Evolutionary conservation across 2,797 vertebrate species (phyloP), one percentile per base, ranked within the genome.

Genomic region (Poeciliopsis presidionis): DNA sequence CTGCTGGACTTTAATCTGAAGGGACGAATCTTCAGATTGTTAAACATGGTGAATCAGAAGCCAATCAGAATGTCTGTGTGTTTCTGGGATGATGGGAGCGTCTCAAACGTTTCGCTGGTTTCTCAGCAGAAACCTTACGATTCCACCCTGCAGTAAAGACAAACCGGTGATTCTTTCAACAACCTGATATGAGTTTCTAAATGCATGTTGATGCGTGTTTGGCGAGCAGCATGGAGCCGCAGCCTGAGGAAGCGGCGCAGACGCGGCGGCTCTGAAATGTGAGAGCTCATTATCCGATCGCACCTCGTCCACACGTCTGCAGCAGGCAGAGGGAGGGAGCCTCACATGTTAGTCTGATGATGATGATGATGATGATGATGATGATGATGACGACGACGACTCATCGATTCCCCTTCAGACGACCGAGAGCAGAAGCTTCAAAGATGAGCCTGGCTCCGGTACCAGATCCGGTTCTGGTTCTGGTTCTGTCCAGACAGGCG

Each of bases 231-330:
- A 11, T 55, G 53, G 53, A 55, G 25, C n/a, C 55, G 57, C 45
- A 28, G 76, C 74, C 71, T 9, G 53, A 67, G 57, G 77, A 70
- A 73, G 41, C 33, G 39, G 51, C 16, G 49, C 72, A 71, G 16
- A 77, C 55, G 55, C 55, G 74, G 39, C 55, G 39, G 75, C 80
- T 86, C 74, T 79, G 74, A 45, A 77, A 78, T 41, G 79, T 87
- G 90, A 77, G 72, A 87, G 78, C 88, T 93, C 87, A 87, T 93
- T 91, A 92, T 78, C 82, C 43, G 74, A 80, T 90, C 81, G 84
- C 90, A 67, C 85, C 78, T 89, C 81, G 87, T 90, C 88, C 82
- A 72, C 88, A 87, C 77, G 72, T 85, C 78, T 57, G 78, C 78
- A 84, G 84, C 13, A 82, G 79, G 80, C 13, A 79, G 80, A 84